Conservation (phyloP, 2,888 invertebrate species). For the Ophioninae sp. region DNA sequence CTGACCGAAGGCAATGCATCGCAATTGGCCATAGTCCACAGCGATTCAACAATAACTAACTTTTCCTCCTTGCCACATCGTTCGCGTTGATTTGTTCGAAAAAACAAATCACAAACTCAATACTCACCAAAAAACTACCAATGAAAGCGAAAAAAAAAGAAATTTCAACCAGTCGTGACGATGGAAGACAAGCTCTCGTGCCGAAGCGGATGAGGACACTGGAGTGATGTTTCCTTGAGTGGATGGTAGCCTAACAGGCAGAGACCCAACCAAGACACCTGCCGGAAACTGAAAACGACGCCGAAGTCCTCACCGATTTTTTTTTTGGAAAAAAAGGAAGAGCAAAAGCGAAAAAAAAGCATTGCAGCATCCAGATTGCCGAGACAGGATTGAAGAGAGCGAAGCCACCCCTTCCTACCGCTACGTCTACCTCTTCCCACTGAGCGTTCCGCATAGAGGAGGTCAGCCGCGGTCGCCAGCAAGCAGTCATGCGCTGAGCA, state of each 20-base stretch:
- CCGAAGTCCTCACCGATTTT: conserved; percentile 9
- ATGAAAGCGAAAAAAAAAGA: neutral
- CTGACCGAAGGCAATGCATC: neutral
- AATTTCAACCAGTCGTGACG: neutral
- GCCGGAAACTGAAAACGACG: conserved; percentile 10
- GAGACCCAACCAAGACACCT: conserved; percentile 10
- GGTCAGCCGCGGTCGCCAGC: conserved; percentile 42
- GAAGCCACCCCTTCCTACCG: conserved; percentile 6
- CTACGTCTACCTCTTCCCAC: conserved; percentile 11
- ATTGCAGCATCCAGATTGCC: conserved; percentile 43
- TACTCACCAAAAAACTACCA: neutral
- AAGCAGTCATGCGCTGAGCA: conserved; percentile 61
- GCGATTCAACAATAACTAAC: no score
- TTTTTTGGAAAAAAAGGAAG: neutral
- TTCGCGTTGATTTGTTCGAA: neutral
- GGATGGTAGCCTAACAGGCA: conserved; percentile 8
- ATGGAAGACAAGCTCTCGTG: neutral
- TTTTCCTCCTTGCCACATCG: no score
- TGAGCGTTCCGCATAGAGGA: conserved; percentile 40
- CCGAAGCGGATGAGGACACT: conserved; percentile 11
- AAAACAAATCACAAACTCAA: neutral
- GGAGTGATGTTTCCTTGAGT: conserved; percentile 13
- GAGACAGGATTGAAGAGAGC: conserved; percentile 39
- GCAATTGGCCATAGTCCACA: no score
- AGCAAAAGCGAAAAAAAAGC: conserved; percentile 10